Evolutionary conservation across 2,888 invertebrate species (phyloP), one percentile per base, ranked within the genome.

Genomic region (Stomorhina lunata): DNA sequence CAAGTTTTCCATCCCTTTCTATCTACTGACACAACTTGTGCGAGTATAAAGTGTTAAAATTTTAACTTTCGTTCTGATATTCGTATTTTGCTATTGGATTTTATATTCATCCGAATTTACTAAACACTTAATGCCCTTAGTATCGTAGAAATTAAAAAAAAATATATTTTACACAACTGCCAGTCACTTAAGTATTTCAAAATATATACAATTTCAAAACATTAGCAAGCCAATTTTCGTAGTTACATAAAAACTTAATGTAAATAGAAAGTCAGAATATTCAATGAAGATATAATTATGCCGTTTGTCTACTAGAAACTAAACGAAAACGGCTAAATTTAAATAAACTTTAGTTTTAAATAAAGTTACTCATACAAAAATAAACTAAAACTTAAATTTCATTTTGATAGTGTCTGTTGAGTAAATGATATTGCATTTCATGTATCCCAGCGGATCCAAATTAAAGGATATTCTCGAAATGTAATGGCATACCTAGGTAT

Each of bases 161-260:
- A 43, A 65, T 40, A 37, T 59, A 37, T 76, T 76, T 57, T 37
- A 57, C 7, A 55, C 34, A 48, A 59, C 27, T 71, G 45, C 20
- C 69, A 69, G 43, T 78, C 63, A 61, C 43, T 48, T 15, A 53
- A 63, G 20, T 53, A 78, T 63, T 78, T 63, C 7, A 17, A 53
- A 63, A 15, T 45, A 75, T n/a, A 15, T 43, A n/a, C n/a, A n/a
- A 32, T 63, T 53, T 59, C 4, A 61, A n/a, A n/a, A 12, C 32
- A 61, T 71, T 22, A 57, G 48, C 50, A 68, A 48, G 48, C 10
- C 50, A 5, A 48, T 53, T 61, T 27, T 32, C 29, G 5, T 17
- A n/a, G 1, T 43, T 37, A 4, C 20, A 48, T 57, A 12, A 17
- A 37, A 34, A 17, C 9, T 2, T 10, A 32, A 9, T 65, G 15